Evolutionary conservation across 2,113 vertebrate species (phyloP).

Genomic region (Nipponia nippon): DNA sequence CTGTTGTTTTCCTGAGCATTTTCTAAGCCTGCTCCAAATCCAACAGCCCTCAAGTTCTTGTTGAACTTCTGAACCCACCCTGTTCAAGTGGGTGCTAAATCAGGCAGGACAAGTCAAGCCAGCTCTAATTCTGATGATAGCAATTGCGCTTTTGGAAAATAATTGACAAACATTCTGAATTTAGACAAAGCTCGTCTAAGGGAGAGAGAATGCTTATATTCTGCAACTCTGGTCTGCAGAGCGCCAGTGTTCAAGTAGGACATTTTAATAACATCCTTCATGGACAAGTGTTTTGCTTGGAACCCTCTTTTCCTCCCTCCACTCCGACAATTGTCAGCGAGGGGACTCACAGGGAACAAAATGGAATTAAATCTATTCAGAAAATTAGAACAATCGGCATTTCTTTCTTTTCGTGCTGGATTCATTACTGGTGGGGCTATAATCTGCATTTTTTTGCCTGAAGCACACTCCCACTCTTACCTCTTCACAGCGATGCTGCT

Average conservation of each 20-base stretch:
- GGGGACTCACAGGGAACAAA: conserved; percentile 2
- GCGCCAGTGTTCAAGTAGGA: conserved; percentile 30
- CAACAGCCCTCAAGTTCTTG: not conserved
- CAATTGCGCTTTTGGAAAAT: conserved; percentile 61
- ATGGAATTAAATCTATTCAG: conserved; percentile 33
- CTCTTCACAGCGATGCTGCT: conserved; percentile 8
- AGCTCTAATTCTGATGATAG: conserved; percentile 50
- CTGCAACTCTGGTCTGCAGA: not conserved
- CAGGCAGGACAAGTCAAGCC: conserved; percentile 26
- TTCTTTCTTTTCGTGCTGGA: conserved; percentile 18
- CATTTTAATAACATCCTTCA: conserved; percentile 61
- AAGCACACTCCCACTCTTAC: conserved; percentile 13
- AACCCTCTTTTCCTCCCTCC: not conserved
- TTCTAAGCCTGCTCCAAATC: not conserved
- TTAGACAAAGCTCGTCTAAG: conserved; percentile 22
- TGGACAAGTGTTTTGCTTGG: conserved; percentile 50
- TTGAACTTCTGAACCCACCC: conserved; percentile 35
- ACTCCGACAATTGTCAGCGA: conserved; percentile 24
- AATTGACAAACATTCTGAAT: conserved; percentile 61
- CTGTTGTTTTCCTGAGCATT: not conserved
- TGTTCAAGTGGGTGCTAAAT: conserved; percentile 38
- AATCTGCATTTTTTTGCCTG: not conserved
- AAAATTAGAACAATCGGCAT: conserved; percentile 8
- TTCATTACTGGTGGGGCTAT: conserved; percentile 1
- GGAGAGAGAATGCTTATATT: not conserved